Evolutionary conservation across 2,888 invertebrate species (phyloP).

Genomic region (Mystacides longicornis): DNA sequence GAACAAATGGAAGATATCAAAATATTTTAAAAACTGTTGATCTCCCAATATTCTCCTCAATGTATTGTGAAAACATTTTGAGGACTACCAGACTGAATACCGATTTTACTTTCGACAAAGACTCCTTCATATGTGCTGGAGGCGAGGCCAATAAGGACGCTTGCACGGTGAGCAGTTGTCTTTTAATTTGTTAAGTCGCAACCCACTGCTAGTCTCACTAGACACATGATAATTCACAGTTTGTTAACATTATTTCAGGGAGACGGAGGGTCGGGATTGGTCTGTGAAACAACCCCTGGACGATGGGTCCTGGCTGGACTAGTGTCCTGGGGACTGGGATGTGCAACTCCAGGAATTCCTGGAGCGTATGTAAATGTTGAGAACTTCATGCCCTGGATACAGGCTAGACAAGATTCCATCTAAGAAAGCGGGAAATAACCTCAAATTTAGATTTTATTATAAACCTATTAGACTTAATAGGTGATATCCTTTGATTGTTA

Average conservation of each 20-base stretch:
- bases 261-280: constrained; percentile 66
- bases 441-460: too few relatives aligned
- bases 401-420: constrained; percentile 29
- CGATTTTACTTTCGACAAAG: constrained; percentile 53
- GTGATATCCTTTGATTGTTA: too few relatives aligned
- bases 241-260: constrained; percentile 53
- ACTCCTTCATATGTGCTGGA: constrained; percentile 72
- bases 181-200: too few relatives aligned
- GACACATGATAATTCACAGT: too few relatives aligned
- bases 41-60: constrained; percentile 60
- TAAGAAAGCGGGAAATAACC: too few relatives aligned
- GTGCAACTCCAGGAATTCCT: constrained; percentile 61
- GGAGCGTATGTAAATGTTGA: constrained; percentile 73
- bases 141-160: constrained; percentile 70
- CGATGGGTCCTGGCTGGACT: constrained; percentile 58
- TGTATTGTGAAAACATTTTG: constrained; percentile 56
- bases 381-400: constrained; percentile 61
- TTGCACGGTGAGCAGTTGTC: constrained; percentile 55
- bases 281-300: constrained; percentile 49
- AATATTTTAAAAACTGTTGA: constrained; percentile 68
- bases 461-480: too few relatives aligned
- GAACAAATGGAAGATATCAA: constrained; percentile 48
- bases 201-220: too few relatives aligned
- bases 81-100: constrained; percentile 58
- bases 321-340: constrained; percentile 71